Conservation (phyloP, 1,140 invertebrate genomes). For the Gryllus bimaculatus region DNA sequence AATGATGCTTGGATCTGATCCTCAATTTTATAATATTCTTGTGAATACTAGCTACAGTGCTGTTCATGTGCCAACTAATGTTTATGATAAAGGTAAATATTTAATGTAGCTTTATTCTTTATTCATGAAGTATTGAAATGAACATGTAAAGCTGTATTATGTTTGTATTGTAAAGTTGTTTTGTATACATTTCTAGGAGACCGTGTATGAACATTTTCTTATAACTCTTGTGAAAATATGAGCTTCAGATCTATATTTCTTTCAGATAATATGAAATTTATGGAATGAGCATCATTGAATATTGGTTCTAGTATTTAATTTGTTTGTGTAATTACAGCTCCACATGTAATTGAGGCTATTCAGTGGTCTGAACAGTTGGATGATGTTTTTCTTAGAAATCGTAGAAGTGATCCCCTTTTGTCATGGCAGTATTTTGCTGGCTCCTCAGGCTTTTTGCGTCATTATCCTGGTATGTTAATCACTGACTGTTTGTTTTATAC, state of each 20-base stretch:
- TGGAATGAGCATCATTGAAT: no score
- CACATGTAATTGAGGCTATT: conserved; percentile 59
- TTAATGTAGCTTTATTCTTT: neutral
- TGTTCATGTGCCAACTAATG: conserved; percentile 89
- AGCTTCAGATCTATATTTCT: no score
- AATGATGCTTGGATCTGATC: conserved; percentile 1
- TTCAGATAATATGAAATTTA: no score
- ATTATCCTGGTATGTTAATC: conserved; percentile 55
- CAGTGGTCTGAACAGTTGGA: conserved; percentile 80
- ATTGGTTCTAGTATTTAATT: no score
- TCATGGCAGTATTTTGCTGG: conserved; percentile 96
- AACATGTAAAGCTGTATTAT: no score
- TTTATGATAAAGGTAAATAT: conserved; percentile 69
- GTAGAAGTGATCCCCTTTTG: conserved; percentile 73
- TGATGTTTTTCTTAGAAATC: conserved; percentile 75
- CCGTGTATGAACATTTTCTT: no score
- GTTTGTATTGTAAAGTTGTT: no score
- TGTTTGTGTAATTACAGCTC: conserved; percentile 31
- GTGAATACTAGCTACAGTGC: conserved; percentile 77
- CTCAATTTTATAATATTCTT: conserved; percentile 72
- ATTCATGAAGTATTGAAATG: neutral
- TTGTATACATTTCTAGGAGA: no score
- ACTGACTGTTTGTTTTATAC: neutral
- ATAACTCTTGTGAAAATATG: no score
- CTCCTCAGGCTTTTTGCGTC: conserved; percentile 78